Evolutionary conservation across 2,797 vertebrate species (phyloP), one percentile per base, ranked within the genome.

Genomic region (Brachyrhaphis roseni): DNA sequence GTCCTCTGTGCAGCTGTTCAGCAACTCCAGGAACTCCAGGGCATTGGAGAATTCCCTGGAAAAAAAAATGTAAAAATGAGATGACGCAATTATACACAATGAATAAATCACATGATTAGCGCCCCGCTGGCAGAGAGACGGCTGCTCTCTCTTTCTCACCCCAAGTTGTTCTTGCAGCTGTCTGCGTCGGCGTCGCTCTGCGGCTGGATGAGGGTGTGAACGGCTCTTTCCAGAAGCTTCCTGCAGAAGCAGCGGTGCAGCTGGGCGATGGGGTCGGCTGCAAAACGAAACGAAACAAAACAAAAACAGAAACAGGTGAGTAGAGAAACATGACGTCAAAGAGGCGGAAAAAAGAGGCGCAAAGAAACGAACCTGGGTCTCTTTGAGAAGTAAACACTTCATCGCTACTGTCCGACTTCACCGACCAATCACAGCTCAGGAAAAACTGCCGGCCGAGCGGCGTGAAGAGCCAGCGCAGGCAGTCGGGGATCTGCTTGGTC

Each of bases 221-320:
- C 95, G 0, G 98, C 97, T 95, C 95, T 94, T 85, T 98, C 97
- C 47, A 99, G 85, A 47, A 99, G 96, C 89, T 97, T 98, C 94
- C 97, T 97, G 94, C 98, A 99, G 94, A 99, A 99, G 0, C 97
- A 97, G 89, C 97, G 97, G 92, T 99, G 97, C 82, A 99, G 97
- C 91, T 99, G 98, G 46, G 97, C 97, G 3, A 98, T 94, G 75
- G 98, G 98, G 91, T 99, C 97, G 2, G 95, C 98, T 99, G 91
- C 10, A 80, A 26, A 53, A 26, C 49, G 2, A 23, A 26, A 26
- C 8, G 72, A 6, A 55, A 78, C 76, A 18, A 6, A 55, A 78
- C 76, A 18, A 10, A 51, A 75, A 15, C 77, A 13, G 18, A 10
- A 55, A 80, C 23, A 31, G 18, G 39, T 6, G 76, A 5, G 45